Evolutionary conservation across 2,888 invertebrate species (phyloP), one percentile per base, ranked within the genome.

Genomic region (Dynastes tityus): DNA sequence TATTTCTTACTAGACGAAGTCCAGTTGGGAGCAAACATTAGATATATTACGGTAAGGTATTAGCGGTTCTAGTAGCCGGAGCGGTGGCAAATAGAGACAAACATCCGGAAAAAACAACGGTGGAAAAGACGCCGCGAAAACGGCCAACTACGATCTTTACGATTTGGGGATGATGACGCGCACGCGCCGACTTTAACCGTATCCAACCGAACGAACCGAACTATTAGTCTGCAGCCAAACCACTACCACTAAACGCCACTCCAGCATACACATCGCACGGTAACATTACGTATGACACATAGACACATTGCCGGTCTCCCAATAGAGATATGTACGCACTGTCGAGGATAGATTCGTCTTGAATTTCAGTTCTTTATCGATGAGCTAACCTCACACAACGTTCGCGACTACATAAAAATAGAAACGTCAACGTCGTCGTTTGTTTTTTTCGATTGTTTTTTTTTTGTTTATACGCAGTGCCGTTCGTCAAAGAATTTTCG

Each of bases 81-180:
- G 37, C 58, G 58, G 61, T 61, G 49, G 73, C 73, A 61, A 74
- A 74, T 74, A 61, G 73, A 74, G 61, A 74, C 45, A 45, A 61
- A 63, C 55, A 74, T 74, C 73, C 71, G 71, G 63, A 63, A 74
- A 68, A 68, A 73, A 74, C 61, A 27, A 37, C 32, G 61, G 61
- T 9, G 55, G 55, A 55, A 58, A 73, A 73, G 40, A 74, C 73
- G 40, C 29, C 37, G 37, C 37, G 67, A 78, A 78, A 78, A 78
- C 49, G n/a, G 74, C 67, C 58, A 67, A 75, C 79, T 49, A 32
- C 68, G 78, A 80, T 78, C 78, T 79, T 82, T 81, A 82, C 81
- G 82, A 82, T 82, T 55, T 81, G 79, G 80, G 82, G 81, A 80
- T 81, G 80, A 81, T 45, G 80, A 79, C 78, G 80, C 75, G 75